Conservation (phyloP, 2,797 vertebrate genomes). For the Notolepis coatsorum region DNA sequence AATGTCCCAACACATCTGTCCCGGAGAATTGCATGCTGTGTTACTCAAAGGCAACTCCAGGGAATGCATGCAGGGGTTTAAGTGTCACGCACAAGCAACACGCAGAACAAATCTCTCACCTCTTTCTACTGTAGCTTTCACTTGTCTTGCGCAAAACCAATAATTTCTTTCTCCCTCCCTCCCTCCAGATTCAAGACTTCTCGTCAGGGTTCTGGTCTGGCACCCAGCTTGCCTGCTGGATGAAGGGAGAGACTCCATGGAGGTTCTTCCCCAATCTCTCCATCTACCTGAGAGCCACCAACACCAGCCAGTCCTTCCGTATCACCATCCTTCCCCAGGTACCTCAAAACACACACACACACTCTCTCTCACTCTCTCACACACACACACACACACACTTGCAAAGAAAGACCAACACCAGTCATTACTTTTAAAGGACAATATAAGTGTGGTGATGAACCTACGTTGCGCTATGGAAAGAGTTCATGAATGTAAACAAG, state of each 20-base stretch:
- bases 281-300: constrained; percentile 93
- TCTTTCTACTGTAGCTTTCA: not conserved
- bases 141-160: too few relatives aligned
- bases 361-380: not conserved
- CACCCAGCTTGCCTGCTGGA: constrained; percentile 94
- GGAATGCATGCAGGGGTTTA: too few relatives aligned
- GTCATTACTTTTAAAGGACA: too few relatives aligned
- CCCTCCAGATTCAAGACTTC: constrained; percentile 88
- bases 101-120: too few relatives aligned
- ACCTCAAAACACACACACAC: constrained; percentile 11
- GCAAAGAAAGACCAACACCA: too few relatives aligned
- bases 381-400: not conserved
- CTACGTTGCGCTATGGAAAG: too few relatives aligned
- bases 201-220: constrained; percentile 94
- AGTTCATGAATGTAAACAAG: too few relatives aligned
- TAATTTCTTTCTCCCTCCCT: not conserved
- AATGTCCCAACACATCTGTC: too few relatives aligned
- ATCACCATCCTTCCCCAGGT: constrained; percentile 96
- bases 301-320: constrained; percentile 92
- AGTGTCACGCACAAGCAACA: too few relatives aligned
- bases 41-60: too few relatives aligned
- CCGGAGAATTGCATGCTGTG: too few relatives aligned
- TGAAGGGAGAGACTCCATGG: constrained; percentile 90
- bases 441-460: too few relatives aligned
- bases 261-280: constrained; percentile 95